Evolutionary conservation across 1,140 invertebrate genomes (phyloP), one percentile per base, ranked within the genome.

Genomic region (Platyscapa corneri): DNA sequence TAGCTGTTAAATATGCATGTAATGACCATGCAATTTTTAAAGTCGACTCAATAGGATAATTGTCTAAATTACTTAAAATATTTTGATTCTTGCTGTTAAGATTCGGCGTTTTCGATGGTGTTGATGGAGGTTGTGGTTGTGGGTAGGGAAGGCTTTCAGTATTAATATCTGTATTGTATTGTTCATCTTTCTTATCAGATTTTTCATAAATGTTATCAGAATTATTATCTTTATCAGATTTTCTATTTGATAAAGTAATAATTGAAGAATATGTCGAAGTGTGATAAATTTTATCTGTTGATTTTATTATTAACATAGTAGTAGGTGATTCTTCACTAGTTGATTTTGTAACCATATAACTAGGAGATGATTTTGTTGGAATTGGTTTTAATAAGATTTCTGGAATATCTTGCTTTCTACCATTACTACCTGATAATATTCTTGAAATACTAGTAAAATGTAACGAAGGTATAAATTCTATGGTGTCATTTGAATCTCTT

Each of bases 1-100:
- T 95, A 0, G 97, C 97, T 0, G 96, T 96, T 20, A 97, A 91
- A 93, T 98, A 98, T 1, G 98, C 96, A 89, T 98, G 97, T 23
- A 98, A 94, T 87, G 97, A 97, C 97, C 97, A 98, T 3, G 97
- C 97, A 88, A 97, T 95, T 0, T 95, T 95, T 96, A 96, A 97
- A 0, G 95, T 96, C 5, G 91, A 90, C 12, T 93, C 90, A 6
- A 91, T 39, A 0, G 91, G 89, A 83, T 92, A 90, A 12, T 88
- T 88, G 23, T 91, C 89, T 27, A 90, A 84, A 18, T 89, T 89
- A 0, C 90, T 90, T 20, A 90, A 87, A 20, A 87, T 78, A 86
- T 34, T 89, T 67, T 82, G 78, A 78, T 42, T 39, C 83, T 88
- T 42, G 88, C 88, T 74, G 79, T 23, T 79, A 37, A 75, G 30